Evolutionary conservation across 2,797 vertebrate genomes (phyloP).

Genomic region (Pipistrellus pipistrellus): DNA sequence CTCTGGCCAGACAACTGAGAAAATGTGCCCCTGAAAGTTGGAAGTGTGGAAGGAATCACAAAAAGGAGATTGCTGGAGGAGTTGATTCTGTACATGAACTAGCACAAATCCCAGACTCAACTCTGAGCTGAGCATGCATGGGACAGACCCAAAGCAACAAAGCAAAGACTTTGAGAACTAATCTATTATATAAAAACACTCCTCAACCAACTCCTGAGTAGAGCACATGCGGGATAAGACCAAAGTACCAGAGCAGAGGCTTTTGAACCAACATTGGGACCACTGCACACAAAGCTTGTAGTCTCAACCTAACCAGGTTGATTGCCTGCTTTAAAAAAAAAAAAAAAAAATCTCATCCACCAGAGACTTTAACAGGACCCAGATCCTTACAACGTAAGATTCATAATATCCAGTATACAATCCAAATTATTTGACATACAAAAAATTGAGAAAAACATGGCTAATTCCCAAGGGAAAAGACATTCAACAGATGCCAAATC

Average conservation of each 20-base stretch:
- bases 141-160: slow-evolving; percentile 31
- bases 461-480: slow-evolving; percentile 55
- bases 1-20: slow-evolving; percentile 3
- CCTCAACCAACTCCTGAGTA: slow-evolving; percentile 26
- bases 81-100: background rate
- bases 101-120: slow-evolving; percentile 30
- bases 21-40: background rate
- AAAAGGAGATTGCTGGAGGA: background rate
- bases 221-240: background rate
- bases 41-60: background rate
- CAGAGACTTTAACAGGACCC: slow-evolving; percentile 5
- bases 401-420: slow-evolving; percentile 53
- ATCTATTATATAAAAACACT: background rate
- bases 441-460: slow-evolving; percentile 64
- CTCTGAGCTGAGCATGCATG: background rate
- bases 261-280: slow-evolving; percentile 22
- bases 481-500: slow-evolving; percentile 45
- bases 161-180: slow-evolving; percentile 48
- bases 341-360: background rate
- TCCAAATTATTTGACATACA: slow-evolving; percentile 44
- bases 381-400: background rate
- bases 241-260: slow-evolving; percentile 6
- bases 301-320: background rate
- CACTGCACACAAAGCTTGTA: background rate
- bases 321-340: background rate